Evolutionary conservation across 2,797 vertebrate species (phyloP).

Genomic region (Cryptoprocta ferox): DNA sequence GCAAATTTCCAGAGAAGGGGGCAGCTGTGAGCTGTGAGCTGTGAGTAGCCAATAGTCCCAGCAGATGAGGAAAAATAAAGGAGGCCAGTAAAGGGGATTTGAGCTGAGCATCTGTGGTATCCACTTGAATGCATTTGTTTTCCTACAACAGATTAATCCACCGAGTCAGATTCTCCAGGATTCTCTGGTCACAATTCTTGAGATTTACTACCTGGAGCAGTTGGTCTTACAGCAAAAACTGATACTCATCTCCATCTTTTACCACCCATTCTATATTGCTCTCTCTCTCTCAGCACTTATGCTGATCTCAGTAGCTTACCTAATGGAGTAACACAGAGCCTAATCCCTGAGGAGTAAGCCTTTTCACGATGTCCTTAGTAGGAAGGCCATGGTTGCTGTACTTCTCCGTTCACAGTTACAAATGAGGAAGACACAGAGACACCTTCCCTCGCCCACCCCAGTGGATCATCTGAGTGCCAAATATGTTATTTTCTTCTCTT

Average conservation of each 20-base stretch:
- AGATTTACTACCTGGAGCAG: not conserved
- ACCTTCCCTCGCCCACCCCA: not conserved
- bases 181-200: not conserved
- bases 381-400: not conserved
- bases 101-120: not conserved
- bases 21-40: not conserved
- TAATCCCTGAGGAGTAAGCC: not conserved
- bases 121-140: not conserved
- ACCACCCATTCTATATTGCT: not conserved
- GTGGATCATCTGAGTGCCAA: not conserved
- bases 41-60: not conserved
- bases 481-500: not conserved
- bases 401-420: not conserved
- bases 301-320: not conserved
- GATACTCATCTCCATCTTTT: not conserved
- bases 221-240: not conserved
- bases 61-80: not conserved
- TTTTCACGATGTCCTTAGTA: not conserved
- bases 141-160: not conserved
- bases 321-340: not conserved
- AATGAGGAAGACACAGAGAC: not conserved
- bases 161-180: not conserved
- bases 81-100: not conserved
- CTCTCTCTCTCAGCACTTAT: not conserved
- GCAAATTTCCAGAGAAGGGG: not conserved